These are phyloP conservation scores for Drosophila jambulina DNA, from an alignment of 1,140 invertebrate genomes.

Conservation along the genomic window DNA sequence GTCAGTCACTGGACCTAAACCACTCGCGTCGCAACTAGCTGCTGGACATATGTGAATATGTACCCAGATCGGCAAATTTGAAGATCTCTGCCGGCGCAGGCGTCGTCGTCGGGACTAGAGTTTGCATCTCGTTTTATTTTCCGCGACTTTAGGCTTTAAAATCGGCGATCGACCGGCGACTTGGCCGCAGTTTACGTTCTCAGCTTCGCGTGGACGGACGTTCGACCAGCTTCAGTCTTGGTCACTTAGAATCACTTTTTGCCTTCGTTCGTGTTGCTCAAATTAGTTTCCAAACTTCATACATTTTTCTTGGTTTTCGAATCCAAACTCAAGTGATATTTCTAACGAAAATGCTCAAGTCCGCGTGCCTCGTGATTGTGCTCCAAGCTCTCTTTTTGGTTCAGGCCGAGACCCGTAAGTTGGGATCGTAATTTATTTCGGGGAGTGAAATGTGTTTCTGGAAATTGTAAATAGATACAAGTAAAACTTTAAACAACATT, in stretches of 20 bases:
- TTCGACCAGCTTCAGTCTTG: conserved; percentile 20
- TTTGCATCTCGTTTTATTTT: conserved; percentile 42
- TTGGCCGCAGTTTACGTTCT: conserved; percentile 69
- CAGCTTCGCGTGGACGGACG: conserved; percentile 60
- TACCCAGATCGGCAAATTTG: conserved; percentile 23
- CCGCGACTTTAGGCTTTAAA: conserved; percentile 61
- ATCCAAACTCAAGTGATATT: conserved; percentile 1
- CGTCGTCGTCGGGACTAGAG: conserved; percentile 14
- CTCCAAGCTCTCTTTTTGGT: conserved; percentile 42
- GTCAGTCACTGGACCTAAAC: conserved; percentile 27
- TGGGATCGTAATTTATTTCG: not conserved
- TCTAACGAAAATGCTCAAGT: conserved; percentile 56
- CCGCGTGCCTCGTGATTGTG: conserved; percentile 42
- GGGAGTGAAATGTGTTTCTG: not conserved
- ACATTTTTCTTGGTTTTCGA: not conserved
- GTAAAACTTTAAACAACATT: not conserved
- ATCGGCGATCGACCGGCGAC: conserved; percentile 41
- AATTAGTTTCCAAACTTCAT: conserved; percentile 5
- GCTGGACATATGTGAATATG: conserved; percentile 1
- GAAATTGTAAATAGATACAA: not conserved
- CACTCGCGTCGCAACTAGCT: conserved; percentile 12
- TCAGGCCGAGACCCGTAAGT: conserved; percentile 67
- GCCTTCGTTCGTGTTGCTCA: conserved; percentile 3
- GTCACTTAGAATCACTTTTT: not conserved
- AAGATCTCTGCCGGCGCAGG: conserved; percentile 38